Percentiles rank a stretch among this genome's conserved stretches.
These are phyloP conservation scores for Biston betularia DNA, from an alignment of 2,888 invertebrate genomes.

Conservation along the genomic window DNA sequence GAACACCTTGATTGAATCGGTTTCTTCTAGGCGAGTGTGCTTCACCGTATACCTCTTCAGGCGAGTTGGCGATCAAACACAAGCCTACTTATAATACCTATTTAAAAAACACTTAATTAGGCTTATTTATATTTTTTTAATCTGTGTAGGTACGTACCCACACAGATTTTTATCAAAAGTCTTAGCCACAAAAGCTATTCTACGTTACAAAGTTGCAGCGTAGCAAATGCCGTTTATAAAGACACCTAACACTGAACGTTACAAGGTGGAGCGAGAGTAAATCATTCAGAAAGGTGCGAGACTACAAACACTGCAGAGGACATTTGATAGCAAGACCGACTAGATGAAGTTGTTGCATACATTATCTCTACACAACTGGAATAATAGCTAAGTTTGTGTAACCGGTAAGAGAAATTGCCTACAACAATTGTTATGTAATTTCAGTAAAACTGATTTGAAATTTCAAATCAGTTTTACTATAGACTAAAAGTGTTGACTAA, in stretches of 20 bases:
- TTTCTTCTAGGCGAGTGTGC: too few relatives aligned
- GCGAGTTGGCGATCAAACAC: not conserved
- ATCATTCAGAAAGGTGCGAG: slow-evolving; percentile 49
- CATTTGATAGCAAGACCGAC: slow-evolving; percentile 42
- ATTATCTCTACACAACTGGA: slow-evolving; percentile 19
- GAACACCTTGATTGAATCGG: too few relatives aligned
- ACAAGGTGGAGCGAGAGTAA: slow-evolving; percentile 45
- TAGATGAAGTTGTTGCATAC: slow-evolving; percentile 49
- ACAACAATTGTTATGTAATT: not conserved
- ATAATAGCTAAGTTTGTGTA: slow-evolving; percentile 8
- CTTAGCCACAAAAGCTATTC: not conserved
- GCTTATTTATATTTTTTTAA: too few relatives aligned
- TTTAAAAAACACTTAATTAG: too few relatives aligned
- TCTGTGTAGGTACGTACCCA: not conserved
- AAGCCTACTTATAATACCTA: too few relatives aligned
- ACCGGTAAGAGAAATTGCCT: slow-evolving; percentile 2
- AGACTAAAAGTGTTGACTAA: not conserved
- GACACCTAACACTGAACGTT: slow-evolving; percentile 33
- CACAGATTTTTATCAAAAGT: not conserved
- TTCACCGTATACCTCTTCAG: too few relatives aligned
- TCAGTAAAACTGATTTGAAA: not conserved
- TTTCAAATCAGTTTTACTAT: too few relatives aligned
- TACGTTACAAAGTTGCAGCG: slow-evolving; percentile 8
- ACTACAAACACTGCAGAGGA: slow-evolving; percentile 31
- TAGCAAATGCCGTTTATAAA: slow-evolving; percentile 31